phyloP scores from a whole-genome alignment of 2,797 vertebrate genomes.

The Coranthus polyacanthus region DNA sequence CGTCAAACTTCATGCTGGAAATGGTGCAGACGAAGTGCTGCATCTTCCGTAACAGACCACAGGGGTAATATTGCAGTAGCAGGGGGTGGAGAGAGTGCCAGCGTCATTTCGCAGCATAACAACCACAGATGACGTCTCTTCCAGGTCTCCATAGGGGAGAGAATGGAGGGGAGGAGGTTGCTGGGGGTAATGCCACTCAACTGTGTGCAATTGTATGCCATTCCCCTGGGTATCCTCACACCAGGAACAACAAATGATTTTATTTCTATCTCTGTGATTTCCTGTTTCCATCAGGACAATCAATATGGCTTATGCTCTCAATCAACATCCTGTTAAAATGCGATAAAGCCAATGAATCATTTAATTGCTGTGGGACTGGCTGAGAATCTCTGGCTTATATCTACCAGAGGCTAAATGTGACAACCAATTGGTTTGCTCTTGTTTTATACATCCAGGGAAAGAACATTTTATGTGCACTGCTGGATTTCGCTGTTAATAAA shows the following conservation, averaged over 20 bases:
- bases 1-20: conserved; percentile 83
- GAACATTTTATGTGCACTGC: conserved; percentile 59
- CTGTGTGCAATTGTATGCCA: conserved; percentile 82
- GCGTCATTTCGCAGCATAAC: conserved; percentile 89
- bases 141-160: conserved; percentile 86
- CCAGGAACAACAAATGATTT: conserved; percentile 87
- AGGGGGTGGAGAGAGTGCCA: conserved; percentile 79
- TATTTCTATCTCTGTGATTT: conserved; percentile 88
- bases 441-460: conserved; percentile 71
- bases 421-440: conserved; percentile 76
- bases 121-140: conserved; percentile 88
- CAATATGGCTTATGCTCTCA: conserved; percentile 87
- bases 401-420: conserved; percentile 79
- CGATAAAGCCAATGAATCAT: conserved; percentile 86
- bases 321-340: conserved; percentile 87
- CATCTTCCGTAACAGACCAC: conserved; percentile 81
- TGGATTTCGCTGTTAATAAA: conserved; percentile 61
- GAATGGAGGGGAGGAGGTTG: conserved; percentile 77
- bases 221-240: conserved; percentile 84
- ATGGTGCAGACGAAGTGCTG: conserved; percentile 82
- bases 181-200: conserved; percentile 85
- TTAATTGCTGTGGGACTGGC: conserved; percentile 84
- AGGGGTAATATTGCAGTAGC: conserved; percentile 83
- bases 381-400: conserved; percentile 76
- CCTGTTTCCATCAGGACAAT: conserved; percentile 89